Conservation (phyloP, 2,113 vertebrate species). For the Callocephalon fimbriatum region DNA sequence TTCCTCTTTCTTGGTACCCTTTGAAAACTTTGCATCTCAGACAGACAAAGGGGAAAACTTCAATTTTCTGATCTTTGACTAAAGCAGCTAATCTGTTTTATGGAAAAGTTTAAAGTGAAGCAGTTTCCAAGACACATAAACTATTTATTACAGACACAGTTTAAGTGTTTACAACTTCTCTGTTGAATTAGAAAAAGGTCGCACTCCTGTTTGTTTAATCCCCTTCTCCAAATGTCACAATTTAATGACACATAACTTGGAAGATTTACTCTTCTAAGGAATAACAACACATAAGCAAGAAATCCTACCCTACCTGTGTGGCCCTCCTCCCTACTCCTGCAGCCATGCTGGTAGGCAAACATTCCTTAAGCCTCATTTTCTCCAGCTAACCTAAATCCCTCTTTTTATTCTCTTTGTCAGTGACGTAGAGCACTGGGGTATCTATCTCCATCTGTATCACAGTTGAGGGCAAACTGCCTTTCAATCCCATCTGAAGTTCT, state of each 20-base stretch:
- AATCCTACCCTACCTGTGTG: neutral
- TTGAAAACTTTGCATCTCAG: neutral
- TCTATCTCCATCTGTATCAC: neutral
- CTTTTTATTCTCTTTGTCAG: neutral
- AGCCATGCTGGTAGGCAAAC: neutral
- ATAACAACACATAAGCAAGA: neutral
- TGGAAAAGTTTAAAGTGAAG: neutral
- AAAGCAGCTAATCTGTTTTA: neutral
- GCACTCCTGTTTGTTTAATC: neutral
- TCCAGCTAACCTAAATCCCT: neutral
- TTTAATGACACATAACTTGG: neutral
- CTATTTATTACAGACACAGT: neutral
- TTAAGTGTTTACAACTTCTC: neutral
- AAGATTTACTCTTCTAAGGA: neutral
- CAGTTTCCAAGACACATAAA: fast-evolving
- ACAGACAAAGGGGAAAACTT: neutral
- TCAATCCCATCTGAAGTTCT: neutral
- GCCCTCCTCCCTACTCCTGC: neutral
- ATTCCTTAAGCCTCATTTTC: neutral
- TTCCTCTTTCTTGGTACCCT: neutral
- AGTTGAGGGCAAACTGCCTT: neutral
- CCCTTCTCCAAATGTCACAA: neutral
- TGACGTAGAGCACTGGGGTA: neutral
- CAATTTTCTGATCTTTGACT: neutral
- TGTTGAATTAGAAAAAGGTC: neutral